Evolutionary conservation across 2,888 invertebrate species (phyloP), one percentile per base, ranked within the genome.

Genomic region (Eretmocerus hayati): DNA sequence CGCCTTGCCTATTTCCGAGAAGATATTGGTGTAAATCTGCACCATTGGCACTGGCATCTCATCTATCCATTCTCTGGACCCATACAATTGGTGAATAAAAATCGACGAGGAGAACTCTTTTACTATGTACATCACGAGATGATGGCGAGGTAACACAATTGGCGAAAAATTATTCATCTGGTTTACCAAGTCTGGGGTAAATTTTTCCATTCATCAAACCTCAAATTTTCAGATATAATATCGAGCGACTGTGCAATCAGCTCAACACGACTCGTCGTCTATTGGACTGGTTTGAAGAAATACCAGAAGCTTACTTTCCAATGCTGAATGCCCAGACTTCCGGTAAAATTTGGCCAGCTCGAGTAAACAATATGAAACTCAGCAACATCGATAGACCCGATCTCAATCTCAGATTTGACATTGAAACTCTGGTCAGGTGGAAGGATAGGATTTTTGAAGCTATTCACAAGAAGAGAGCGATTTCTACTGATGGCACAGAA

Each of bases 41-140:
- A 90, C 67, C 90, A 91, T 67, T 91, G 90, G 90, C 90, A 90
- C 66, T 90, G 90, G 90, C 90, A 91, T 70, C 76, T 90, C 57
- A 88, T 90, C 2, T 90, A 90, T 68, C 90, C 90, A 0, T 84
- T 84, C 68, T 82, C 84, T 57, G 80, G 83, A 0, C 72, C 78
- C 0, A 74, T 78, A 56, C 69, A 73, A 33, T 80, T 87, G 33
- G 86, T 89, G 4, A 75, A 76, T 41, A 88, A 89, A 65, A 85
- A 88, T 71, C 74, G 87, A 6, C 77, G 87, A 4, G 87, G 87
- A n/a, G n/a, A n/a, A n/a, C n/a, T n/a, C n/a, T n/a, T n/a, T n/a
- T n/a, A n/a, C n/a, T n/a, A n/a, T n/a, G n/a, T n/a, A n/a, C n/a
- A n/a, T n/a, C n/a, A n/a, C n/a, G n/a, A n/a, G n/a, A n/a, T n/a